phyloP scores from a whole-genome alignment of 2,113 vertebrate genomes.

The Oncorhynchus keta region DNA sequence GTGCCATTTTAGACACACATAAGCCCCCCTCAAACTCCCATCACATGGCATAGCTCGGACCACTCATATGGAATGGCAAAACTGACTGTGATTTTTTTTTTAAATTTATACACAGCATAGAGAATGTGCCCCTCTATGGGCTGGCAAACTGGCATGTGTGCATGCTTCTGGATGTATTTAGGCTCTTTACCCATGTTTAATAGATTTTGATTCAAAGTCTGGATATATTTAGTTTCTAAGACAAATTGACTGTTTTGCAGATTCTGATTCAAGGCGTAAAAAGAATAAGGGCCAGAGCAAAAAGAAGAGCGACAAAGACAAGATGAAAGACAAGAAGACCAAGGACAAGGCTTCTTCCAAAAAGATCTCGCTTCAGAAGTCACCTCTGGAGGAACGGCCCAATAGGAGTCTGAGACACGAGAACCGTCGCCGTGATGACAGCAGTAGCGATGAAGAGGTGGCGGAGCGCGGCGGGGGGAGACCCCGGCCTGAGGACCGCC shows the following conservation, averaged over 20 bases:
- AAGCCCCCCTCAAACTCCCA: too few species aligned
- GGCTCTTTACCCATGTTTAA: background rate
- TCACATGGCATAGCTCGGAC: too few species aligned
- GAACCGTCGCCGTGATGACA: conserved; percentile 55
- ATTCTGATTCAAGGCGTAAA: conserved; percentile 69
- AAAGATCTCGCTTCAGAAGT: conserved; percentile 62
- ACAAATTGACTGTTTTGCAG: conserved; percentile 13
- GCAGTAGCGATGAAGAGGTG: conserved; percentile 30
- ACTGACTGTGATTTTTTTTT: background rate
- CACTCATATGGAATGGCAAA: background rate
- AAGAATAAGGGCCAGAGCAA: conserved; percentile 64
- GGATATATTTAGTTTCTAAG: background rate
- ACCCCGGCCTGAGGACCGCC: conserved; percentile 8
- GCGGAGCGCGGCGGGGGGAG: background rate
- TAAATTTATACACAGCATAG: too few species aligned
- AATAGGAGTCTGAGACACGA: conserved; percentile 58
- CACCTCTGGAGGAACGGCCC: conserved; percentile 55
- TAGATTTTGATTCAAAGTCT: background rate
- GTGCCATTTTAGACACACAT: too few species aligned
- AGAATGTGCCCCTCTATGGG: background rate
- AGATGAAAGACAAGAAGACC: conserved; percentile 49
- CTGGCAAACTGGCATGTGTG: too few species aligned
- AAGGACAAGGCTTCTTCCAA: conserved; percentile 29
- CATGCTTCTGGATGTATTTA: background rate
- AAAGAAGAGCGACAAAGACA: conserved; percentile 55